Evolutionary conservation across 1,140 invertebrate genomes (phyloP).

Genomic region (Diabrotica virgifera): DNA sequence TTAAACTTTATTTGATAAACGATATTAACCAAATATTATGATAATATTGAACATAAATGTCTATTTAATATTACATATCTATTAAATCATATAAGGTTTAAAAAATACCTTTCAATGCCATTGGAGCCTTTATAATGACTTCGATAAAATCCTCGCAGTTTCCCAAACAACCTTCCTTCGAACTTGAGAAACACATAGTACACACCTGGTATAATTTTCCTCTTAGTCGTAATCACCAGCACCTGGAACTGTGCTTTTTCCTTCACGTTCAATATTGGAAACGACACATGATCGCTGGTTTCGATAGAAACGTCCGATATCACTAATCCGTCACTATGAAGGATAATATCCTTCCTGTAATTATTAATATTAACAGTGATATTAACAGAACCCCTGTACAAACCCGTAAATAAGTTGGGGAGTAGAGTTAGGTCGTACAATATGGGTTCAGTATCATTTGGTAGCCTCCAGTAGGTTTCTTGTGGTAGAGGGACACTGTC

Average conservation of each 20-base stretch:
- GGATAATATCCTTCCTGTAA: constrained; percentile 58
- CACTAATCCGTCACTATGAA: constrained; percentile 67
- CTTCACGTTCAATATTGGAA: constrained; percentile 46
- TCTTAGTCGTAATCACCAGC: constrained; percentile 58
- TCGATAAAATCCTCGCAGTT: constrained; percentile 76
- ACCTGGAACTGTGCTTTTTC: constrained; percentile 61
- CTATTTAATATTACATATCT: neutral
- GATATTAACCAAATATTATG: neutral
- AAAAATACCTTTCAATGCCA: constrained; percentile 58
- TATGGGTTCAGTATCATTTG: constrained; percentile 62
- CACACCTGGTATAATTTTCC: constrained; percentile 55
- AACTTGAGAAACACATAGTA: constrained; percentile 67
- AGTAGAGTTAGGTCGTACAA: constrained; percentile 74
- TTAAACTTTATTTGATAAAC: too few relatives aligned
- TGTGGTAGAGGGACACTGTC: neutral
- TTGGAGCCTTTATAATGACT: constrained; percentile 64
- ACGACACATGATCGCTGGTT: constrained; percentile 19
- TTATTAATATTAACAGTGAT: constrained; percentile 64
- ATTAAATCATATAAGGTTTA: neutral
- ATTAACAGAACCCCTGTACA: constrained; percentile 68
- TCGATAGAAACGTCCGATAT: constrained; percentile 51
- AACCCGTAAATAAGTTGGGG: constrained; percentile 68
- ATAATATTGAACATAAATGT: neutral
- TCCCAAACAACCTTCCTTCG: constrained; percentile 61
- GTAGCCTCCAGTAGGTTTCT: constrained; percentile 54